Evolutionary conservation across 2,797 vertebrate genomes (phyloP).

Genomic region (Diceros bicornis): DNA sequence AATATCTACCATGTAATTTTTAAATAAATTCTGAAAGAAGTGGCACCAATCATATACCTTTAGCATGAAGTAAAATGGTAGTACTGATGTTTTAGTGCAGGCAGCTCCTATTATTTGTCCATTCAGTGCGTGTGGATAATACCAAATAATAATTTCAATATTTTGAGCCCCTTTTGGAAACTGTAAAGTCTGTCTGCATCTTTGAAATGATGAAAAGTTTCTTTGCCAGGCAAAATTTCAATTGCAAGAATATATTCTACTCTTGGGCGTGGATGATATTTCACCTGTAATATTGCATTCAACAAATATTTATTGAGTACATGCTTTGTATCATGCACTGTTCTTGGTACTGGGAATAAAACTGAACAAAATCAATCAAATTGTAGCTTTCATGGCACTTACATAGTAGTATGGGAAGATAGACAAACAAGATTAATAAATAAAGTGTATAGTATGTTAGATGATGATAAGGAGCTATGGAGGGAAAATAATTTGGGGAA

Average conservation of each 20-base stretch:
- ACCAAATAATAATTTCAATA: background rate
- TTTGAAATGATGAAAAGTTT: background rate
- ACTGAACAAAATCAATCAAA: background rate
- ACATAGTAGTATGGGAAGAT: background rate
- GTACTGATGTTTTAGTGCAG: background rate
- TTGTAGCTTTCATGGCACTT: background rate
- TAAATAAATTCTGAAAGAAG: background rate
- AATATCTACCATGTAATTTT: background rate
- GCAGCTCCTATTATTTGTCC: background rate
- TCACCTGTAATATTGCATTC: background rate
- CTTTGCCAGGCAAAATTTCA: background rate
- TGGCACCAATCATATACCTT: background rate
- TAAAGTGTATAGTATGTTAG: background rate
- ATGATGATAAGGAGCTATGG: background rate
- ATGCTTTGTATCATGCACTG: background rate
- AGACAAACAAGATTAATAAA: background rate
- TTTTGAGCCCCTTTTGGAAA: conserved; percentile 39
- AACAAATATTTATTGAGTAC: background rate
- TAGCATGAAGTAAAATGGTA: background rate
- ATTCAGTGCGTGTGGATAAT: background rate
- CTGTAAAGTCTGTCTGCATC: background rate
- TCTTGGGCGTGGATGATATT: background rate
- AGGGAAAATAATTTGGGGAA: conserved; percentile 14
- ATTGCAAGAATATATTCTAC: background rate
- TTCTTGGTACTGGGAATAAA: background rate